A percentile compares a stretch with the other conserved stretches of the same genome.
Conservation (phyloP, 2,888 invertebrate species). For the Bellardia pandia region DNA sequence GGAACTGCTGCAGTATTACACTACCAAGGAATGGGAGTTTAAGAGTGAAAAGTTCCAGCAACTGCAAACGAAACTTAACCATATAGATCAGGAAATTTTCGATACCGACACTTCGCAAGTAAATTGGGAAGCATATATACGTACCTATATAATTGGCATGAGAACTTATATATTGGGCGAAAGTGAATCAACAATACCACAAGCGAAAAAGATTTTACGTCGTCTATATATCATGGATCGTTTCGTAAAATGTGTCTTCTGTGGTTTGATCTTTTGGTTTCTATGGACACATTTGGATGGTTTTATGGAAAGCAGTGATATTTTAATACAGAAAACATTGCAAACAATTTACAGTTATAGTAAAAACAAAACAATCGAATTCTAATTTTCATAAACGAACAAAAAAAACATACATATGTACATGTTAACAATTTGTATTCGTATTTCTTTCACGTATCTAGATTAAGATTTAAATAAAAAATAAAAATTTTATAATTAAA, state of each 20-base stretch:
- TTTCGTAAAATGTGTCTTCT: conserved; percentile 79
- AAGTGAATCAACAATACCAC: conserved; percentile 89
- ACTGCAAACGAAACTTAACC: conserved; percentile 85
- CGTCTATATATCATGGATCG: conserved; percentile 85
- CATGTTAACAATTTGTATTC: not conserved
- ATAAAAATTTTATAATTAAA: too few species aligned
- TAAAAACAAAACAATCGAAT: conserved; percentile 72
- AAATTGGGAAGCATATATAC: conserved; percentile 88
- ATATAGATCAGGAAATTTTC: conserved; percentile 87
- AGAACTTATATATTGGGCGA: conserved; percentile 94
- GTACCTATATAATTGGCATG: conserved; percentile 91
- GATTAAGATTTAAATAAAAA: conserved; percentile 3
- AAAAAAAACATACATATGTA: too few species aligned
- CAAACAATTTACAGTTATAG: conserved; percentile 74
- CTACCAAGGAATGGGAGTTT: conserved; percentile 92
- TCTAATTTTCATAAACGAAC: conserved; percentile 36
- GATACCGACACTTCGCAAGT: conserved; percentile 85
- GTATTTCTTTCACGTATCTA: not conserved
- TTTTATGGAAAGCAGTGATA: conserved; percentile 79
- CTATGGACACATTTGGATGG: conserved; percentile 82
- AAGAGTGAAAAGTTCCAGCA: conserved; percentile 86
- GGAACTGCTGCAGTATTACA: conserved; percentile 90
- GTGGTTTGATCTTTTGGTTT: conserved; percentile 79
- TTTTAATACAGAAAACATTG: conserved; percentile 77
- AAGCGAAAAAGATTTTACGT: conserved; percentile 85